Percentiles rank a stretch among this genome's conserved stretches.
phyloP scores from a whole-genome alignment of 2,797 vertebrate genomes.

The Coregonus sp. region DNA sequence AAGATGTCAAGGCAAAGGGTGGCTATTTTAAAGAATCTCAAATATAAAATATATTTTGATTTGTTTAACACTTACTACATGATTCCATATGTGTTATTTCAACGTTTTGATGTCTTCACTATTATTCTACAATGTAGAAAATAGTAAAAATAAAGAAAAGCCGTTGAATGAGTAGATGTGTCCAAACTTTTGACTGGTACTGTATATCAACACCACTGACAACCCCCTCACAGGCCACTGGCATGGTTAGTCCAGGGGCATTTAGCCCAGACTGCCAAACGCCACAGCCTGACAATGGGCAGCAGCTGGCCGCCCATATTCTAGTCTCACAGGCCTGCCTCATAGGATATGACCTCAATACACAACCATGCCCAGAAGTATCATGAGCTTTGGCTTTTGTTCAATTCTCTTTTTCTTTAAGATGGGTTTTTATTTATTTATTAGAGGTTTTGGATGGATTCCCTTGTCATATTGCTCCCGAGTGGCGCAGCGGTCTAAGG shows the following conservation, averaged over 20 bases:
- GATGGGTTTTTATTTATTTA: background rate
- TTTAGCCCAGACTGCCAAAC: conserved; percentile 6
- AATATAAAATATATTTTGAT: too few species aligned
- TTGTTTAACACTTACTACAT: too few species aligned
- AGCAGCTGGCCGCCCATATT: conserved; percentile 16
- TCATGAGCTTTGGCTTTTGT: background rate
- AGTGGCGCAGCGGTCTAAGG: too few species aligned
- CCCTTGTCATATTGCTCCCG: background rate
- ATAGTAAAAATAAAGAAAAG: too few species aligned
- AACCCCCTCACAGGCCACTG: background rate
- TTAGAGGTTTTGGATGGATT: background rate
- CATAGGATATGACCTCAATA: conserved; percentile 21
- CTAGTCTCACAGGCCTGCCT: conserved; percentile 12
- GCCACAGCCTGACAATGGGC: conserved; percentile 19
- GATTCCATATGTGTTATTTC: too few species aligned
- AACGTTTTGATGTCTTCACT: too few species aligned
- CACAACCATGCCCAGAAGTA: background rate
- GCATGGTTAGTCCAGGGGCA: conserved; percentile 4
- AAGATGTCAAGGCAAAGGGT: too few species aligned
- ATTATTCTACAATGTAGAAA: too few species aligned
- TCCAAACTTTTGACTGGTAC: too few species aligned
- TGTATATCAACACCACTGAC: background rate
- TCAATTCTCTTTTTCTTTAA: background rate
- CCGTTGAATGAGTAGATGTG: too few species aligned
- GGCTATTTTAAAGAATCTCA: too few species aligned